Evolutionary conservation across 2,888 invertebrate species (phyloP).

Genomic region (Drosophila niveifrons): DNA sequence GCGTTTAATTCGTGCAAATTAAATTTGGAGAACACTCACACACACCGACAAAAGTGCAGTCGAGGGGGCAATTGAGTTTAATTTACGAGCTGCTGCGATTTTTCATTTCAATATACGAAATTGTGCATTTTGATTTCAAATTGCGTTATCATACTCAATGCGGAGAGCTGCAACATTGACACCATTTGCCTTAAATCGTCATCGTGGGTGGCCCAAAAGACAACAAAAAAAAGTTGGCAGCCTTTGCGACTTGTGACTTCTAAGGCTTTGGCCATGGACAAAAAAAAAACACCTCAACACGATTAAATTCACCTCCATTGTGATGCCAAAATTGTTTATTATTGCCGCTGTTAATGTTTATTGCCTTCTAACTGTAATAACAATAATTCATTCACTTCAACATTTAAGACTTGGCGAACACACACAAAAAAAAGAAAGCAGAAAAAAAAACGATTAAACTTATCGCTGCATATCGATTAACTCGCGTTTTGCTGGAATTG

Average conservation of each 20-base stretch:
- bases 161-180: slow-evolving; percentile 17
- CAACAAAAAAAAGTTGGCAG: slow-evolving; percentile 9
- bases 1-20: slow-evolving; percentile 75
- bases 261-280: slow-evolving; percentile 13
- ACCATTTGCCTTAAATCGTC: slow-evolving; percentile 1
- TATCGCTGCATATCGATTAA: slow-evolving; percentile 9
- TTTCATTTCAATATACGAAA: slow-evolving; percentile 45
- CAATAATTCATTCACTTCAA: slow-evolving; percentile 14
- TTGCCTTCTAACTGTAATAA: slow-evolving; percentile 8
- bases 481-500: not conserved
- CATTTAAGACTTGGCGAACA: not conserved
- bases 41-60: slow-evolving; percentile 36
- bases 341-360: slow-evolving; percentile 15
- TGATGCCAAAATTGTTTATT: slow-evolving; percentile 9
- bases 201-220: slow-evolving; percentile 45
- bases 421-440: too few species aligned
- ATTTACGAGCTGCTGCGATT: slow-evolving; percentile 58
- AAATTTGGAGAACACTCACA: slow-evolving; percentile 50
- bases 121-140: slow-evolving; percentile 23
- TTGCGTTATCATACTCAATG: slow-evolving; percentile 34
- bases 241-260: not conserved
- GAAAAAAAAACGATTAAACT: not conserved
- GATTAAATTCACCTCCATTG: not conserved
- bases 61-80: slow-evolving; percentile 44
- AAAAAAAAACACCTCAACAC: not conserved